Conservation (phyloP, 2,113 vertebrate genomes). For the Eolophus roseicapilla region DNA sequence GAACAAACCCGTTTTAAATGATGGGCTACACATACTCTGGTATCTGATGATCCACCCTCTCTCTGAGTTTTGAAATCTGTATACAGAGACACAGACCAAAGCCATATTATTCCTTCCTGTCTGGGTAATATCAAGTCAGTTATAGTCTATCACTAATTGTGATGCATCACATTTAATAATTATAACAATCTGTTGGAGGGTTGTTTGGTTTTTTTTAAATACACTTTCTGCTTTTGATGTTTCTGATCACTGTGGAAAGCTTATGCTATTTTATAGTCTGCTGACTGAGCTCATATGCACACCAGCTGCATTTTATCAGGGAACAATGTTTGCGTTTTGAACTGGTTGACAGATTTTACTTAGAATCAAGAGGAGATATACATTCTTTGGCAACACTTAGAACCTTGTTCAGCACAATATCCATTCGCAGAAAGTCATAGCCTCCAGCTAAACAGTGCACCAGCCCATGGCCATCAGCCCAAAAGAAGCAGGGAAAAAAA, state of each 20-base stretch:
- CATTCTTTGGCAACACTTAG: conserved; percentile 16
- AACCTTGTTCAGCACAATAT: conserved; percentile 3
- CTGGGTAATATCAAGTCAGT: neutral
- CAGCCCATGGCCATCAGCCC: neutral
- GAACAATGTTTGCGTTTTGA: conserved; percentile 37
- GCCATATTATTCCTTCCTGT: neutral
- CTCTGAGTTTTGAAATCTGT: neutral
- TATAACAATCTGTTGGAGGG: conserved; percentile 6
- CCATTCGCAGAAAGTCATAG: neutral
- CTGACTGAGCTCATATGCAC: conserved; percentile 42
- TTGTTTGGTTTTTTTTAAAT: neutral
- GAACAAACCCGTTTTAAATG: neutral
- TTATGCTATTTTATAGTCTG: conserved; percentile 32
- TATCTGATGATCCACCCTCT: neutral
- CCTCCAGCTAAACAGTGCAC: neutral
- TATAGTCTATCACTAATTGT: neutral
- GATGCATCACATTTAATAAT: conserved; percentile 23
- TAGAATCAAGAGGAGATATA: neutral
- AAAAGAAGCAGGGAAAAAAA: neutral
- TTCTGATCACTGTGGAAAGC: conserved; percentile 19
- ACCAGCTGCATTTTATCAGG: conserved; percentile 42
- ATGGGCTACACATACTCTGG: neutral
- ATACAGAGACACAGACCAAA: neutral
- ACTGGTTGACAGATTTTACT: conserved; percentile 14
- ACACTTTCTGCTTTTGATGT: conserved; percentile 32